Evolutionary conservation across 2,113 vertebrate genomes (phyloP).

Genomic region (Plotosus lineatus): DNA sequence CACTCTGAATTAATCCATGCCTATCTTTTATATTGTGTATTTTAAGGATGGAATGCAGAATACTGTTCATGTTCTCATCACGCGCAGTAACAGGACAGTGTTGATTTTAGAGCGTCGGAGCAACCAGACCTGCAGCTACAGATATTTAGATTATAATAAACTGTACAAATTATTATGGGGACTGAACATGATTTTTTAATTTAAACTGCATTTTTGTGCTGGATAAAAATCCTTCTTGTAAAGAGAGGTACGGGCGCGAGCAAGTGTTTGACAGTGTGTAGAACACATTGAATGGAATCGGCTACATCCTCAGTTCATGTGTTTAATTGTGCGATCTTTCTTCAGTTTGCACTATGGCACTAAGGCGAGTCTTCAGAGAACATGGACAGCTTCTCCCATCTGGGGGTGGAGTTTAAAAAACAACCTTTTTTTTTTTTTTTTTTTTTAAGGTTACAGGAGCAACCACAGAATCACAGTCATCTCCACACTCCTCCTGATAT

Average conservation of each 20-base stretch:
- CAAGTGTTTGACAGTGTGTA: neutral
- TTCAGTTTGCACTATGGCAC: conserved; percentile 48
- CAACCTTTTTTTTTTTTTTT: too few species aligned
- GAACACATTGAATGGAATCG: neutral
- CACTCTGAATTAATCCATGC: neutral
- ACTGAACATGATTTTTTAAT: neutral
- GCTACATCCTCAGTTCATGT: neutral
- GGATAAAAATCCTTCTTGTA: neutral
- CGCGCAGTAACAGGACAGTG: neutral
- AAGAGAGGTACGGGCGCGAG: neutral
- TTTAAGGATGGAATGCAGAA: neutral
- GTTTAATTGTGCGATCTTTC: neutral
- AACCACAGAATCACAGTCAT: conserved; percentile 60
- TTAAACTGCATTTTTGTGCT: neutral
- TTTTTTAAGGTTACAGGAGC: conserved; percentile 63
- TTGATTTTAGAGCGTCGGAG: neutral
- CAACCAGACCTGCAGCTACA: neutral
- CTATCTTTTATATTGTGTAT: neutral
- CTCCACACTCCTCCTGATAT: conserved; percentile 60
- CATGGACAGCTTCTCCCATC: neutral
- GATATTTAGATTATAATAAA: too few species aligned
- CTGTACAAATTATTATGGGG: neutral
- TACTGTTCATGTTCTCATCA: neutral
- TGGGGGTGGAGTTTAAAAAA: too few species aligned
- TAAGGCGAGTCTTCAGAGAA: neutral